Base-by-base conservation (phyloP, 2,797 vertebrate genomes). In the Natrix natrix region DNA sequence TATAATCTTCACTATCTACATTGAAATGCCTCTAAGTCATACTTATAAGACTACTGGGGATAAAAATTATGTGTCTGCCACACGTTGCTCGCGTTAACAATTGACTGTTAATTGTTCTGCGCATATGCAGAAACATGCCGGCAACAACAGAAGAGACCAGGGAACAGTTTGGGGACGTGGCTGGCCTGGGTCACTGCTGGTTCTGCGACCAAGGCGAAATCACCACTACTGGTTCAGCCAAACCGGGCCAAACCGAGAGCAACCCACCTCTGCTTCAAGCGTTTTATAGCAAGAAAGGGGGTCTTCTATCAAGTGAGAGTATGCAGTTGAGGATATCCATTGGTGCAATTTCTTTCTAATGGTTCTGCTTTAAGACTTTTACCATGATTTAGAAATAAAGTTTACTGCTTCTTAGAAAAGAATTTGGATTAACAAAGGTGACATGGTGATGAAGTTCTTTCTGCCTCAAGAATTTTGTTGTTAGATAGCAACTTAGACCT, bases 401-500 rank as follows among this genome's bases (percentile, higher is more conserved):
- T 6, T 94, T 95, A 90, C 48, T 86, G 48, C 63, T 66, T 91
- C 95, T 92, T 95, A 94, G 95, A 91, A 96, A 96, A 94, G 74
- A 94, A 95, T 94, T 90, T 95, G 95, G 87, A 24, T 88, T 93
- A 94, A 95, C 89, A 94, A 94, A 95, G 90, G 88, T 94, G 66
- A 91, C 90, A 24, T 4, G 66, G 54, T 91, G 94, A 92, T 96
- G 93, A 93, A 89, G n/a, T 87, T 91, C 93, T 94, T 95, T 97
- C 96, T 86, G 89, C 90, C 91, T 95, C 96, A 97, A 86, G 96
- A n/a, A 94, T 63, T 94, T 97, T 95, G 93, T 94, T 97, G 96
- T 94, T 93, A 93, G 94, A 59, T 90, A 97, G 92, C 92, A 96
- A 88, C 52, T 89, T 52, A 60, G 94, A 88, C 87, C 94, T 94